These are phyloP conservation scores for Drosophila tanythrix DNA, from an alignment of 2,888 invertebrate species.

Conservation along the genomic window DNA sequence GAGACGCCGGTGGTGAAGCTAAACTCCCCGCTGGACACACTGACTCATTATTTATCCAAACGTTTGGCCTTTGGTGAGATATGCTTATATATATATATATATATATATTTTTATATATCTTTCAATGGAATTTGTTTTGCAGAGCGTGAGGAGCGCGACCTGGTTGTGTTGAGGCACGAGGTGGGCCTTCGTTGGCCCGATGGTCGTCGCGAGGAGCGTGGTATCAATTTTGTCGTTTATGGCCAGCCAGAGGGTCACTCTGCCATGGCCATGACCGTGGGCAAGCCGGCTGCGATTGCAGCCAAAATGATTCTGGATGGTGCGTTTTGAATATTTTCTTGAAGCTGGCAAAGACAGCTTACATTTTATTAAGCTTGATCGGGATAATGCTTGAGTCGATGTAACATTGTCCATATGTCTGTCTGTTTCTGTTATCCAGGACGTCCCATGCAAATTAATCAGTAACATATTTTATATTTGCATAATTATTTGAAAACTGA, in stretches of 20 bases:
- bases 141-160: conserved; percentile 93
- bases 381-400: neutral
- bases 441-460: too few species aligned
- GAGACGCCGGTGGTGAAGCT: conserved; percentile 93
- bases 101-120: conserved; percentile 11
- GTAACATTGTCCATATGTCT: neutral
- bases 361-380: neutral
- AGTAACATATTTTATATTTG: too few species aligned
- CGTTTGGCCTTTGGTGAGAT: conserved; percentile 90
- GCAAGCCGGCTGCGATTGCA: conserved; percentile 97
- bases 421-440: neutral
- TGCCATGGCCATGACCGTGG: conserved; percentile 98
- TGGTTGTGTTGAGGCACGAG: conserved; percentile 97
- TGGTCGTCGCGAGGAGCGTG: conserved; percentile 91
- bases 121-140: conserved; percentile 69
- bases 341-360: neutral
- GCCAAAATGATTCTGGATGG: conserved; percentile 98
- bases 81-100: neutral
- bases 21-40: conserved; percentile 95
- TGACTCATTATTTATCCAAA: conserved; percentile 94
- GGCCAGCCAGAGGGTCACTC: conserved; percentile 93
- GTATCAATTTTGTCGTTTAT: conserved; percentile 95
- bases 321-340: conserved; percentile 26
- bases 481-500: too few species aligned
- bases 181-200: conserved; percentile 97